Base-by-base conservation (phyloP, 1,140 invertebrate genomes). In the Paraescarpia echinospica region DNA sequence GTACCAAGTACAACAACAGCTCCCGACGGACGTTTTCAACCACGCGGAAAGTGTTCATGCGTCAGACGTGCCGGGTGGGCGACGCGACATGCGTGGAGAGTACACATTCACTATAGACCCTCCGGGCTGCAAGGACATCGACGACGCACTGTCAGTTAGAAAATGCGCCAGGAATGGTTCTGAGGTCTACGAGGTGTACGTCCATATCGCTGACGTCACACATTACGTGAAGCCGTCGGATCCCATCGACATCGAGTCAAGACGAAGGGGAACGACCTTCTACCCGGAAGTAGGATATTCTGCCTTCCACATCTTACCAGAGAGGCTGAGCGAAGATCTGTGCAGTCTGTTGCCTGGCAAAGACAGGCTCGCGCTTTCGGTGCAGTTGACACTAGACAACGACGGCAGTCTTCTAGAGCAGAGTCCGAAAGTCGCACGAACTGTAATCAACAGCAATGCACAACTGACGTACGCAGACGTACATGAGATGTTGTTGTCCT, bases 121-220 rank as follows among this genome's bases (percentile, higher is more conserved):
- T 34, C 98, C 98, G 1, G 98, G 98, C 4, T 99, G 99, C 95
- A 99, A 98, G 9, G 99, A 99, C 96, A 99, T 99, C 93, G 99
- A 99, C 95, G 99, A 99, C 96, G 99, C 99, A 0, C 96, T 99
- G 1, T 99, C 99, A 96, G 94, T 96, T 35, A 77, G 59, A 27
- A 77, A 18, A 77, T 18, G 4, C 22, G 59, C 0, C 59, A n/a
- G n/a, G n/a, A n/a, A n/a, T n/a, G n/a, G n/a, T n/a, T 18, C 8
- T 31, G 94, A 94, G 77, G 93, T 94, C 91, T 95, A 94, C 91
- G 34, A 92, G 51, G 93, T 96, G 18, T 95, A 95, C 35, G 93
- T 96, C 27, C 95, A 96, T 93, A 94, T 96, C 92, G 93, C 95
- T 35, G 96, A 96, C 94, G 95, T 96, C 33, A 94, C 93, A 9